Percentiles rank a stretch among this genome's conserved stretches.
phyloP scores from a whole-genome alignment of 2,888 invertebrate genomes.

The Tetragonula carbonaria region DNA sequence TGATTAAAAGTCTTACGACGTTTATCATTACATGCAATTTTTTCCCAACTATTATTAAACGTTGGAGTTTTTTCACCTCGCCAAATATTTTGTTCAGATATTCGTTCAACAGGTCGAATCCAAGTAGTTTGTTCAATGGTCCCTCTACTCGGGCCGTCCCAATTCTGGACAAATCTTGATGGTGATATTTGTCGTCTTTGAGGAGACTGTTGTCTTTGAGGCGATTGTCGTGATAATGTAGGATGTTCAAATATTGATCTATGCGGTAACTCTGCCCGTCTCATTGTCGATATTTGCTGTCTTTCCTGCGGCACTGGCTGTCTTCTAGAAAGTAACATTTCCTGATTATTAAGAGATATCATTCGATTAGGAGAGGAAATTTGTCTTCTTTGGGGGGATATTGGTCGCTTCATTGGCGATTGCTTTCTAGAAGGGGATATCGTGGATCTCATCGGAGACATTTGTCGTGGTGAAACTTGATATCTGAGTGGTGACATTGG shows the following conservation, averaged over 20 bases:
- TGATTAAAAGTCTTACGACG: constrained; percentile 60
- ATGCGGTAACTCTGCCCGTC: constrained; percentile 46
- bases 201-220: constrained; percentile 69
- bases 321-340: constrained; percentile 59
- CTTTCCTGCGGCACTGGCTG: constrained; percentile 45
- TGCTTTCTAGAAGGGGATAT: constrained; percentile 61
- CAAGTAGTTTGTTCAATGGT: constrained; percentile 69
- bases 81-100: constrained; percentile 51
- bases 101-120: constrained; percentile 41
- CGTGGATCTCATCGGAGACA: constrained; percentile 28
- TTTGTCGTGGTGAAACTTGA: constrained; percentile 52
- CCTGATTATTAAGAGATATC: constrained; percentile 57
- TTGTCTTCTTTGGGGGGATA: constrained; percentile 67
- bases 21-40: constrained; percentile 60
- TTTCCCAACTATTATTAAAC: constrained; percentile 65
- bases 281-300: constrained; percentile 49
- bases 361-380: constrained; percentile 60
- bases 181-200: constrained; percentile 67
- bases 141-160: constrained; percentile 81
- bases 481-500: constrained; percentile 60
- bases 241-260: constrained; percentile 27
- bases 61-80: constrained; percentile 56
- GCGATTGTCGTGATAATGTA: constrained; percentile 59
- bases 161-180: constrained; percentile 76
- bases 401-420: constrained; percentile 43